Percentiles rank a stretch among this genome's conserved stretches.
Evolutionary conservation across 2,797 vertebrate genomes (phyloP).

Genomic region (Esox lucius): DNA sequence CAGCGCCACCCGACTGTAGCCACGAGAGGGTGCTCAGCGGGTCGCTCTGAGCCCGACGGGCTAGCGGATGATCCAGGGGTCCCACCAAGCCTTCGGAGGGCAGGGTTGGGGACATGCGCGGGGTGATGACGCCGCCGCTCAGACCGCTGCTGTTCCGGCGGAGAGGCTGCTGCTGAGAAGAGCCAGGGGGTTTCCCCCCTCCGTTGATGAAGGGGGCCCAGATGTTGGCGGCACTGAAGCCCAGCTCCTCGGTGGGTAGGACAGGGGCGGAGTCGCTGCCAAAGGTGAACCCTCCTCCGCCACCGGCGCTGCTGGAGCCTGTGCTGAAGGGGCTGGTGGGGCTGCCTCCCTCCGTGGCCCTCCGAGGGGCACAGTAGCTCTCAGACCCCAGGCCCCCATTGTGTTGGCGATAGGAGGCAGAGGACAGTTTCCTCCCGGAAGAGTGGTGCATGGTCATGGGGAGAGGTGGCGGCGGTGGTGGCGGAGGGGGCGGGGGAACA

Average conservation of each 20-base stretch:
- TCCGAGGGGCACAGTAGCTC: slow-evolving; percentile 53
- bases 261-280: slow-evolving; percentile 68
- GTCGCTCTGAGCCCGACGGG: slow-evolving; percentile 86
- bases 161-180: slow-evolving; percentile 61
- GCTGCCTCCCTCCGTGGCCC: slow-evolving; percentile 73
- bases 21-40: slow-evolving; percentile 85
- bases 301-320: slow-evolving; percentile 66
- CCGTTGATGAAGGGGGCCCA: slow-evolving; percentile 89
- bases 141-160: slow-evolving; percentile 81
- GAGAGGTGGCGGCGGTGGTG: slow-evolving; percentile 58
- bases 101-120: slow-evolving; percentile 89
- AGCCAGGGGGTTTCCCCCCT: slow-evolving; percentile 51
- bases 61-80: slow-evolving; percentile 83
- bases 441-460: slow-evolving; percentile 75
- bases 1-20: slow-evolving; percentile 78
- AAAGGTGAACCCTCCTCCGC: slow-evolving; percentile 77
- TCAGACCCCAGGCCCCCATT: slow-evolving; percentile 68
- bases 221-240: slow-evolving; percentile 84
- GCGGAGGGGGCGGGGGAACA: slow-evolving; percentile 23
- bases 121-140: slow-evolving; percentile 79
- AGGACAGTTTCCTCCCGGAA: slow-evolving; percentile 75
- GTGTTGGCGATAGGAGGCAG: slow-evolving; percentile 67
- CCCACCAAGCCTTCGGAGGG: slow-evolving; percentile 70
- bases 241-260: slow-evolving; percentile 81
- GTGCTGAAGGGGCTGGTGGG: slow-evolving; percentile 87